These are phyloP conservation scores for Colinus virginianus DNA, from an alignment of 2,113 vertebrate species.

Conservation along the genomic window DNA sequence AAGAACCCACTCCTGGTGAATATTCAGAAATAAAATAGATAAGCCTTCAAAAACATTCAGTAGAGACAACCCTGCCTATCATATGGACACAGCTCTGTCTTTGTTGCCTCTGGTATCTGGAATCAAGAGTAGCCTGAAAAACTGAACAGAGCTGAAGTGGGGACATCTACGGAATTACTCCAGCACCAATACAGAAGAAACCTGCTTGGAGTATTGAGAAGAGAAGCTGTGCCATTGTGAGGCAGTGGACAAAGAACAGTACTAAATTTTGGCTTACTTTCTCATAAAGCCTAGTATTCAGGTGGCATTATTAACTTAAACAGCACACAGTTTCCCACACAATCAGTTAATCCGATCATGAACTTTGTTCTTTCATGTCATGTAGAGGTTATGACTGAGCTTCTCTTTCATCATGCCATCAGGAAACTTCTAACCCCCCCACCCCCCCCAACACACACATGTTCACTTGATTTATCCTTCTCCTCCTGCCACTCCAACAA, in stretches of 20 bases:
- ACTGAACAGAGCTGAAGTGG: not conserved
- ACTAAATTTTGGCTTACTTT: not conserved
- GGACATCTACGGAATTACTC: not conserved
- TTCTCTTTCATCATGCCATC: not conserved
- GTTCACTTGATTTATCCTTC: not conserved
- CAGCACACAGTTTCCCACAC: not conserved
- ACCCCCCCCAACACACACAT: no score
- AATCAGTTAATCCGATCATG: not conserved
- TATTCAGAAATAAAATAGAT: conserved; percentile 17
- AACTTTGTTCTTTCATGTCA: not conserved
- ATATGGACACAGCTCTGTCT: not conserved
- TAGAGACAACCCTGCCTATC: not conserved
- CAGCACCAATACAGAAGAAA: not conserved
- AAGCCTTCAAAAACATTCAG: conserved; percentile 33
- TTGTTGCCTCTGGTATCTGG: not conserved
- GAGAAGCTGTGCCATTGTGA: not conserved
- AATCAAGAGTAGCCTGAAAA: conserved; percentile 26
- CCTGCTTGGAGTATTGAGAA: not conserved
- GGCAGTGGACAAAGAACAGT: not conserved
- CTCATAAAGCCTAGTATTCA: not conserved
- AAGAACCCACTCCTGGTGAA: not conserved
- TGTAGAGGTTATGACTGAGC: not conserved
- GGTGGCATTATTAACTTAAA: not conserved
- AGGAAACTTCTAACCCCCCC: not conserved
- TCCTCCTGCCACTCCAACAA: not conserved